These are phyloP conservation scores for Melieria omissa DNA, from an alignment of 2,888 invertebrate genomes.

Conservation along the genomic window DNA sequence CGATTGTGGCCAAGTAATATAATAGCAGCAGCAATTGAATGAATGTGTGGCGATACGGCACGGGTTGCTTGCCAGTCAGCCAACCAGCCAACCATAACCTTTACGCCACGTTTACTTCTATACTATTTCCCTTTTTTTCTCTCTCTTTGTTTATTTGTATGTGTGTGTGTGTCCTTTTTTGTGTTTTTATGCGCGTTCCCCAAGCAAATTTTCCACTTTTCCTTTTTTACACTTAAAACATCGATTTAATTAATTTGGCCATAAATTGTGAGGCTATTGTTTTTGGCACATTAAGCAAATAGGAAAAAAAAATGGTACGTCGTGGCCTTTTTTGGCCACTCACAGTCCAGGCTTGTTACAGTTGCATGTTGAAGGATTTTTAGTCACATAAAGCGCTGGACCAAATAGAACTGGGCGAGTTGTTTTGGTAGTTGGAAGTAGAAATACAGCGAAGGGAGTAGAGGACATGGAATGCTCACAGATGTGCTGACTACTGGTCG, in stretches of 20 bases:
- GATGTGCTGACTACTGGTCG: no score
- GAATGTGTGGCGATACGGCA: neutral
- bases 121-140: conserved; percentile 3
- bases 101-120: neutral
- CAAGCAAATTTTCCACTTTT: neutral
- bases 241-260: conserved; percentile 55
- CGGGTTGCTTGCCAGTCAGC: neutral
- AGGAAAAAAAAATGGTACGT: conserved; percentile 15
- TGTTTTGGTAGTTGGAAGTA: no score
- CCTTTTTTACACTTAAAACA: conserved; percentile 39
- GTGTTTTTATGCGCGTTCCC: neutral
- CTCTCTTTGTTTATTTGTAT: neutral
- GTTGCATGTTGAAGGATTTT: no score
- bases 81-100: neutral
- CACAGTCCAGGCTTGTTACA: no score
- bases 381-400: no score
- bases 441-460: no score
- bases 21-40: conserved; percentile 5
- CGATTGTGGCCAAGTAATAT: conserved; percentile 17
- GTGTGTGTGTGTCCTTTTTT: neutral
- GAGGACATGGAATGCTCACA: no score
- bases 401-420: no score
- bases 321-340: no score
- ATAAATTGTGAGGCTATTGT: conserved; percentile 52
- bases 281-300: conserved; percentile 53